A percentile compares a stretch with the other conserved stretches of the same genome.
Conservation (phyloP, 2,797 vertebrate genomes). For the Moxostoma hubbsi region DNA sequence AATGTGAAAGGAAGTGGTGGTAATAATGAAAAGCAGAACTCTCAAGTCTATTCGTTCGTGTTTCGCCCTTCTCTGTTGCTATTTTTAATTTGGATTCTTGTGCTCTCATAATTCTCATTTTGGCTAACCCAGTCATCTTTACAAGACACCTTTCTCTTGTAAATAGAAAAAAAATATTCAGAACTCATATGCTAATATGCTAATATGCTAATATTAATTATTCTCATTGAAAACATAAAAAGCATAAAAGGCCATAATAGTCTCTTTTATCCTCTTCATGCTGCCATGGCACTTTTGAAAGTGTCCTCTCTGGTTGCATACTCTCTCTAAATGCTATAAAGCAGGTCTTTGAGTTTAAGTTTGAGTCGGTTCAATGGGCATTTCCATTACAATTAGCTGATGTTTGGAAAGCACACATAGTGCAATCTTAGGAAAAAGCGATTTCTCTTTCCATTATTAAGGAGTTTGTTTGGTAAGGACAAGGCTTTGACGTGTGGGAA, state of each 20-base stretch:
- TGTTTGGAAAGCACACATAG: constrained; percentile 31
- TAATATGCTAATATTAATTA: not conserved
- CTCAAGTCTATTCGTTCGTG: not conserved
- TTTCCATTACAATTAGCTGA: constrained; percentile 34
- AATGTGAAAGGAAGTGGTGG: constrained; percentile 67
- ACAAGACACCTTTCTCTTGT: not conserved
- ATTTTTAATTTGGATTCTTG: constrained; percentile 2
- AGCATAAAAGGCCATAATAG: not conserved
- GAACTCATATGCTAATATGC: no score
- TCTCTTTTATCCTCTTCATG: not conserved
- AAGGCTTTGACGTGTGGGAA: constrained; percentile 1
- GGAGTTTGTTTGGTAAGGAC: constrained; percentile 28
- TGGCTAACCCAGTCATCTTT: not conserved
- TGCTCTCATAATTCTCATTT: not conserved
- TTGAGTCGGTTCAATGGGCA: constrained; percentile 9
- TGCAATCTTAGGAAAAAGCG: constrained; percentile 7
- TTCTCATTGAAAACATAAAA: not conserved
- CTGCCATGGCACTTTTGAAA: not conserved
- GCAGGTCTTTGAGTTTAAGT: constrained; percentile 1
- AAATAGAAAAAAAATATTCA: not conserved
- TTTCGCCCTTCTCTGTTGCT: constrained; percentile 15
- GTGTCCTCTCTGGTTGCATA: not conserved
- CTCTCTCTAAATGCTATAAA: not conserved
- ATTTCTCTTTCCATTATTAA: constrained; percentile 22
- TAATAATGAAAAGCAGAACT: constrained; percentile 67